These are phyloP conservation scores for Drosophila dunni DNA, from an alignment of 1,140 invertebrate genomes.

Conservation along the genomic window DNA sequence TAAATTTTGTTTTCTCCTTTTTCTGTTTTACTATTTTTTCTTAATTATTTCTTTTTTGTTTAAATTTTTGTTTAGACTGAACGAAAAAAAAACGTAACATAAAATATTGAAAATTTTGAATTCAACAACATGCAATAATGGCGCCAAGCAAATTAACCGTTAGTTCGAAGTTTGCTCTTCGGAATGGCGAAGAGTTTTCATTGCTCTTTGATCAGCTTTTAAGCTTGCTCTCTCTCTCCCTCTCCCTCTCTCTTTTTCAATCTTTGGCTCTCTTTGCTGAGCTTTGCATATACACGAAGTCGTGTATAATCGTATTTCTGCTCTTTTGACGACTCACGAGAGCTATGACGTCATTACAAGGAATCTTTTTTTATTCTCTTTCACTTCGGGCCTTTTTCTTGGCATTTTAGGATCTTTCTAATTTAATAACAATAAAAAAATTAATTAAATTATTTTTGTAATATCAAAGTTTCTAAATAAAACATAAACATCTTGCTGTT, in stretches of 20 bases:
- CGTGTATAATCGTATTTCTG: neutral
- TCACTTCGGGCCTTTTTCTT: constrained; percentile 22
- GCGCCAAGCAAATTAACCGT: constrained; percentile 49
- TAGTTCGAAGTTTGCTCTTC: constrained; percentile 5
- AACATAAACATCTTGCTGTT: constrained; percentile 48
- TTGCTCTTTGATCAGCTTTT: neutral
- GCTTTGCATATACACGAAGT: neutral
- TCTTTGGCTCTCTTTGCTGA: constrained; percentile 1
- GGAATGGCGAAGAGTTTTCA: constrained; percentile 2
- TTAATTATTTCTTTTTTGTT: constrained; percentile 37
- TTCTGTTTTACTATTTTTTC: constrained; percentile 25
- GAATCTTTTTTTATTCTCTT: neutral
- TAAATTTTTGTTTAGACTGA: constrained; percentile 42
- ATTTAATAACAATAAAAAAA: constrained; percentile 54
- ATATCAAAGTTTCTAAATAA: constrained; percentile 70
- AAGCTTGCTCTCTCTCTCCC: neutral
- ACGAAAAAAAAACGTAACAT: constrained; percentile 50
- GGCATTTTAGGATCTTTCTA: constrained; percentile 13
- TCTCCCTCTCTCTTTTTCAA: neutral
- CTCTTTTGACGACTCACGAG: neutral
- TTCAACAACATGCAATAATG: constrained; percentile 71
- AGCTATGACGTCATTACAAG: neutral
- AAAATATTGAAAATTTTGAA: constrained; percentile 56
- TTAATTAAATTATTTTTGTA: constrained; percentile 56
- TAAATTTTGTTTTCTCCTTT: constrained; percentile 5